phyloP scores from a whole-genome alignment of 64 coral and sea anemone species.

The Pocillopora verrucosa region DNA sequence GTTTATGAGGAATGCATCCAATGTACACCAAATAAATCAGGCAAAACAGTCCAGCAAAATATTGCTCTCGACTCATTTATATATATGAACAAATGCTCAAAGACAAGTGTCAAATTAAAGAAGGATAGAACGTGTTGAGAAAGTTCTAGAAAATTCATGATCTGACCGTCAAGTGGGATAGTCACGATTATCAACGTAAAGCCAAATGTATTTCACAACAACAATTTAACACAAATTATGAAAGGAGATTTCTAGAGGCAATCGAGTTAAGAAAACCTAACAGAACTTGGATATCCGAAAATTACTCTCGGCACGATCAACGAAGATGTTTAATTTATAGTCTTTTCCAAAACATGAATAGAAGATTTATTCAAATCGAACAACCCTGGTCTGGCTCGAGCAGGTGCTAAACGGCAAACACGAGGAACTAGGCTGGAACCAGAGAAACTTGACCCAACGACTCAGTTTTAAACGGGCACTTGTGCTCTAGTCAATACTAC shows the following conservation, averaged over 20 bases:
- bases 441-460: neutral
- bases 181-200: neutral
- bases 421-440: neutral
- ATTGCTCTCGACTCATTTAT: neutral
- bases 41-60: neutral
- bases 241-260: neutral
- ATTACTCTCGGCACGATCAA: neutral
- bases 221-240: neutral
- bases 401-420: slow-evolving; percentile 22
- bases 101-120: neutral
- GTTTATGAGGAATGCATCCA: neutral
- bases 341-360: slow-evolving; percentile 7
- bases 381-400: neutral
- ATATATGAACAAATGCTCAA: too few relatives aligned
- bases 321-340: slow-evolving; percentile 31
- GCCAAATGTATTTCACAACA: neutral
- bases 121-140: neutral
- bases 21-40: neutral
- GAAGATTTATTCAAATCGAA: slow-evolving; percentile 44
- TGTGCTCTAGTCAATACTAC: neutral
- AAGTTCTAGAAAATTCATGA: neutral
- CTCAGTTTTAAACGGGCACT: neutral
- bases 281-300: neutral
- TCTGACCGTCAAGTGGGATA: neutral
- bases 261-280: neutral